Evolutionary conservation across 2,113 vertebrate species (phyloP).

Genomic region (Percina caprodes): DNA sequence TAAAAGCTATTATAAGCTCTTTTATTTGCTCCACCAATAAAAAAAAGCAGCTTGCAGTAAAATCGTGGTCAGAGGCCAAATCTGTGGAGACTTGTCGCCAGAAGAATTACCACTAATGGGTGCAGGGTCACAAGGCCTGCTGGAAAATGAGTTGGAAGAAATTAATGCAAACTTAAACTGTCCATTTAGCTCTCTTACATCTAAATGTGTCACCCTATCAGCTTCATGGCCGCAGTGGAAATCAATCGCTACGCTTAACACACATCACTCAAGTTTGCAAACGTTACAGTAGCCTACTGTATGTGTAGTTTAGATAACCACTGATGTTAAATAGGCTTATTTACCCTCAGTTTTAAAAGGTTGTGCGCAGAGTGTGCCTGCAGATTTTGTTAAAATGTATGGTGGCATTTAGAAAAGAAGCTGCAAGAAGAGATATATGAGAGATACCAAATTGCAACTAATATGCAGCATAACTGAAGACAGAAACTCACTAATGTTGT

Average conservation of each 20-base stretch:
- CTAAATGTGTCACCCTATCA: neutral
- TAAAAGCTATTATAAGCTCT: conserved; percentile 39
- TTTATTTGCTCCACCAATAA: conserved; percentile 30
- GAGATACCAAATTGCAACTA: too few relatives aligned
- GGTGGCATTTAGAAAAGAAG: neutral
- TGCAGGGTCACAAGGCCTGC: conserved; percentile 11
- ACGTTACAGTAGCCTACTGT: neutral
- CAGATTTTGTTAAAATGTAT: neutral
- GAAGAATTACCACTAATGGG: conserved; percentile 26
- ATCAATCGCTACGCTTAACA: neutral
- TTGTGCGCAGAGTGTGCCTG: neutral
- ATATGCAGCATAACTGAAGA: too few relatives aligned
- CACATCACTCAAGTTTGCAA: neutral
- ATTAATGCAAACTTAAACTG: conserved; percentile 17
- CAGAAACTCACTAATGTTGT: too few relatives aligned
- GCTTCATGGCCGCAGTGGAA: neutral
- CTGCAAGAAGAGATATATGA: neutral
- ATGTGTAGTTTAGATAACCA: neutral
- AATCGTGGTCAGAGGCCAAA: conserved; percentile 46
- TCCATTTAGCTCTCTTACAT: conserved; percentile 14
- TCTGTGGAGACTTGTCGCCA: conserved; percentile 31
- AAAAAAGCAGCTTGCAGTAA: conserved; percentile 24
- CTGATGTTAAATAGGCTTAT: neutral
- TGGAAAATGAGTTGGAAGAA: conserved; percentile 19
- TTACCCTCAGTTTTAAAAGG: neutral